phyloP scores from a whole-genome alignment of 2,113 vertebrate species.

The Xiphophorus hellerii region DNA sequence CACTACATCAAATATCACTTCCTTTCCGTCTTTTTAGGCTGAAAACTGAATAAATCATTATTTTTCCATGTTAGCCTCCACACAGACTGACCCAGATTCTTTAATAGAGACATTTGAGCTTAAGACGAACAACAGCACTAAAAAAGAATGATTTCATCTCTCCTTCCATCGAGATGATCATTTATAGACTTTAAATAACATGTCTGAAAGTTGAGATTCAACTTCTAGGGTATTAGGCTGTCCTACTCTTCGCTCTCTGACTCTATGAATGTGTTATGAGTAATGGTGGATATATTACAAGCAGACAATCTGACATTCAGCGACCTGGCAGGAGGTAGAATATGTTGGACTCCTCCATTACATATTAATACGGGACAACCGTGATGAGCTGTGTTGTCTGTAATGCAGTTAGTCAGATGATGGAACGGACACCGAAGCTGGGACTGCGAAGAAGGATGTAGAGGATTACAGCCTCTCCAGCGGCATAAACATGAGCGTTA shows the following conservation, averaged over 20 bases:
- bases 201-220: not conserved
- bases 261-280: conserved; percentile 10
- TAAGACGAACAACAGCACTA: not conserved
- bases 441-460: not conserved
- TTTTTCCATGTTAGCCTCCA: conserved; percentile 14
- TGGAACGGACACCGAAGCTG: not conserved
- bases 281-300: conserved; percentile 15
- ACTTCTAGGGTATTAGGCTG: not conserved
- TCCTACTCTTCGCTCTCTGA: not conserved
- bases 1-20: conserved; percentile 48
- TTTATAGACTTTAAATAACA: not conserved
- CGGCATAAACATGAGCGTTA: not conserved
- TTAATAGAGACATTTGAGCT: not conserved
- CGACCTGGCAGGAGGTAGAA: conserved; percentile 30
- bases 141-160: not conserved
- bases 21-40: conserved; percentile 49
- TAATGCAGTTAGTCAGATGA: conserved; percentile 7
- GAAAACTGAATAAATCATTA: conserved; percentile 56
- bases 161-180: not conserved
- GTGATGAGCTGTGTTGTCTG: conserved; percentile 6
- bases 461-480: conserved; percentile 1
- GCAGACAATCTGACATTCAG: conserved; percentile 13
- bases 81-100: conserved; percentile 38
- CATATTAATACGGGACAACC: conserved; percentile 24
- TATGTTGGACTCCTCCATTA: conserved; percentile 5